Evolutionary conservation across 2,888 invertebrate genomes (phyloP).

Genomic region (Fragum sueziense): DNA sequence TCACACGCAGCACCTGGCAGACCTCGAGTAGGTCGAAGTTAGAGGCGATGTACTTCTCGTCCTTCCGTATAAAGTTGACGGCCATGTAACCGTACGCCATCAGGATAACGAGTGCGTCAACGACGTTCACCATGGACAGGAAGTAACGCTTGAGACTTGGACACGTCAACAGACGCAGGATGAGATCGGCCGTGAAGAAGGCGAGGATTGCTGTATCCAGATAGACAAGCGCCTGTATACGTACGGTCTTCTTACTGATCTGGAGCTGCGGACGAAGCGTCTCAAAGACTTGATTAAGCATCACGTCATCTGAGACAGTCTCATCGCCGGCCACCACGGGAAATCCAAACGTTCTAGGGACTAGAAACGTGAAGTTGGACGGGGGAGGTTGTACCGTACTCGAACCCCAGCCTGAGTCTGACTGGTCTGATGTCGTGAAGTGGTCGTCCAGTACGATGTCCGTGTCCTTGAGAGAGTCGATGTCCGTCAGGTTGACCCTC

Average conservation of each 20-base stretch:
- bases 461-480: slow-evolving; percentile 7
- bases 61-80: slow-evolving; percentile 44
- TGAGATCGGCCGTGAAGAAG: slow-evolving; percentile 60
- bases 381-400: background rate
- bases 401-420: background rate
- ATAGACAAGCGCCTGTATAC: slow-evolving; percentile 48
- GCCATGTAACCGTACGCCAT: slow-evolving; percentile 53
- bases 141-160: slow-evolving; percentile 55
- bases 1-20: slow-evolving; percentile 58
- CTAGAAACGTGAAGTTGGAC: slow-evolving; percentile 24
- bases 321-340: background rate
- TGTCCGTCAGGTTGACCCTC: slow-evolving; percentile 23
- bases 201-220: slow-evolving; percentile 46
- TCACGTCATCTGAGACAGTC: slow-evolving; percentile 28
- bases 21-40: slow-evolving; percentile 55
- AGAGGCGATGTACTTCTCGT: slow-evolving; percentile 46
- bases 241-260: slow-evolving; percentile 50
- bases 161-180: slow-evolving; percentile 51
- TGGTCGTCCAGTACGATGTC: slow-evolving; percentile 29
- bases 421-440: background rate
- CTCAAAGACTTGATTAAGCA: slow-evolving; percentile 39
- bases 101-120: slow-evolving; percentile 58
- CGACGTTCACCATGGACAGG: slow-evolving; percentile 52
- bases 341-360: background rate
- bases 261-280: slow-evolving; percentile 39